These are phyloP conservation scores for Neoascia interrupta DNA, from an alignment of 2,888 invertebrate genomes.

Conservation along the genomic window DNA sequence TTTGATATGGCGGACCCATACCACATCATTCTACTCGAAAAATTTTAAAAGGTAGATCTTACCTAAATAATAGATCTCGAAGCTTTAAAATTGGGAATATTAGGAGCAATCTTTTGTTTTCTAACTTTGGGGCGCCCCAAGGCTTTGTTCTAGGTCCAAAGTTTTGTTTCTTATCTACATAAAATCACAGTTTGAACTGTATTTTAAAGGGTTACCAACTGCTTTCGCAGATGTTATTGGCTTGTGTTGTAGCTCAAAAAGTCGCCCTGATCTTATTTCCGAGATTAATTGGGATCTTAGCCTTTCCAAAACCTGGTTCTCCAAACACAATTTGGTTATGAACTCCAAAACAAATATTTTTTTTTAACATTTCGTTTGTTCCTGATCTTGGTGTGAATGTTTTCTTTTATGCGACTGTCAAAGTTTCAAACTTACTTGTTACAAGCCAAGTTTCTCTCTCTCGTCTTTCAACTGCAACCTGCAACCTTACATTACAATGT, in stretches of 20 bases:
- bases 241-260: not conserved
- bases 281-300: too few relatives aligned
- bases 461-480: too few relatives aligned
- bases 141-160: too few relatives aligned
- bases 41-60: not conserved
- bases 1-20: constrained; percentile 12
- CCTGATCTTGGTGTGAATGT: too few relatives aligned
- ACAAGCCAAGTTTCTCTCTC: too few relatives aligned
- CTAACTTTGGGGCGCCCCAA: too few relatives aligned
- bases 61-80: not conserved
- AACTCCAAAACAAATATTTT: not conserved
- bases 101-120: not conserved
- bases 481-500: too few relatives aligned
- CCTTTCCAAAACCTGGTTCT: not conserved
- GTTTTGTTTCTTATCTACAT: too few relatives aligned
- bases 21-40: not conserved
- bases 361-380: too few relatives aligned
- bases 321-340: not conserved
- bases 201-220: not conserved
- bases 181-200: not conserved
- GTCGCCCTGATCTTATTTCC: not conserved
- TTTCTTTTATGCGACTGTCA: too few relatives aligned
- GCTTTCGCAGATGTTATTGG: not conserved
- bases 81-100: not conserved
- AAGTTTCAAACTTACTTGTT: too few relatives aligned